These are phyloP conservation scores for Silurus asotus DNA, from an alignment of 2,113 vertebrate species.

Conservation along the genomic window DNA sequence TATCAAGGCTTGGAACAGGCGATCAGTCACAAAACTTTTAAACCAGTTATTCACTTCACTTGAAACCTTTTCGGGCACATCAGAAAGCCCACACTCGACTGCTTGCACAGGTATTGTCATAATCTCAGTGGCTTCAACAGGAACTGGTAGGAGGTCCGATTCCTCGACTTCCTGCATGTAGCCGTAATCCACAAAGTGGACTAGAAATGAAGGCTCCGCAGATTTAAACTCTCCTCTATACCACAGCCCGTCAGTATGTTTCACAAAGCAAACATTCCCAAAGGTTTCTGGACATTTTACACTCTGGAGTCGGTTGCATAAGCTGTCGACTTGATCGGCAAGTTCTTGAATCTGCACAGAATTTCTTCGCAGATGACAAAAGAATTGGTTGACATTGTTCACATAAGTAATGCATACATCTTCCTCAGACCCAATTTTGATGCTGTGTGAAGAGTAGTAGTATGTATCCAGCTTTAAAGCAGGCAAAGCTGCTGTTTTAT, in stretches of 20 bases:
- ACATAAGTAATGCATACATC: conserved; percentile 77
- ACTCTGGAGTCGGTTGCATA: conserved; percentile 66
- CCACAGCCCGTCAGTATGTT: conserved; percentile 84
- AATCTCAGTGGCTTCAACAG: conserved; percentile 78
- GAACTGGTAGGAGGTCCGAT: conserved; percentile 79
- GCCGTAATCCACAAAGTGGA: conserved; percentile 95
- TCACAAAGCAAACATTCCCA: conserved; percentile 84
- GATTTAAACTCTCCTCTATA: conserved; percentile 81
- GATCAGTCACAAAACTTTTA: conserved; percentile 71
- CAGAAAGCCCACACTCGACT: conserved; percentile 82
- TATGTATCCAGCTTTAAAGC: conserved; percentile 80
- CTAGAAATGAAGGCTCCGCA: conserved; percentile 64
- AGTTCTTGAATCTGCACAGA: conserved; percentile 72
- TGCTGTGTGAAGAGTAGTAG: conserved; percentile 82
- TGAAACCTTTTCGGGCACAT: conserved; percentile 70
- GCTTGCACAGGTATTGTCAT: conserved; percentile 88
- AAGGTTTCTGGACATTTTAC: conserved; percentile 58
- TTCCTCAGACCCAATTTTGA: conserved; percentile 88
- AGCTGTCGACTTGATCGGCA: conserved; percentile 61
- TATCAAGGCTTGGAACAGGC: conserved; percentile 74
- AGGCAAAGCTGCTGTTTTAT: conserved; percentile 64
- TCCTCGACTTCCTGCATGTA: conserved; percentile 74
- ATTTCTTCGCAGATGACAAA: conserved; percentile 85
- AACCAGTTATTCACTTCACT: conserved; percentile 80
- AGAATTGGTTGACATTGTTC: conserved; percentile 79